Evolutionary conservation across 2,888 invertebrate genomes (phyloP), one percentile per base, ranked within the genome.

Genomic region (Ennomos fuscantarius): DNA sequence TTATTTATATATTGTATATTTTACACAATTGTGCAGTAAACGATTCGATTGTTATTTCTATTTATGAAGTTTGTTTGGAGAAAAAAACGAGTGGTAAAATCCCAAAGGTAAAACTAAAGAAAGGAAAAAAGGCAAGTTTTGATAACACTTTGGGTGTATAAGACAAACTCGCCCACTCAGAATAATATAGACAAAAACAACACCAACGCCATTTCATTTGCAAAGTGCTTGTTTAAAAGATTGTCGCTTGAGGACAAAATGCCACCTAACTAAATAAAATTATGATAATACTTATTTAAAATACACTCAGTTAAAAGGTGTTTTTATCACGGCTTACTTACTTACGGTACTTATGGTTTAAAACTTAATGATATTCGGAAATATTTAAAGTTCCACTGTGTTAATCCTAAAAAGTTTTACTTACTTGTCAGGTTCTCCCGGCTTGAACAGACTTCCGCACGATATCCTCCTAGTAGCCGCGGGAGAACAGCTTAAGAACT

Each of bases 401-500:
- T 15, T 36, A 36, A 31, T 0, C 2, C 8, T 2, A 31, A 51
- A 37, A 8, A 9, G 24, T 46, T 33, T 6, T 37, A 82, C 92
- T 93, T 83, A 94, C 94, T 93, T 94, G 62, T 93, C 90, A 13
- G 94, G 93, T 78, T 95, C 95, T 42, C 94, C 94, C 3, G 95
- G 94, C 80, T 96, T 97, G 75, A 97, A 94, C 66, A 97, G 95
- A 75, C 97, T 97, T 59, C 98, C 97, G 82, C 97, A 97, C 65
- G 98, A 98, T 79, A 98, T 98, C 68, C 98, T 93, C 63, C 98
- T 94, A 8, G 97, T 97, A 9, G 97, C 97, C 53, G 97, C 96
- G 5, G 97, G 96, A 1, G 97, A 96, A 74, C 95, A 95, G 66
- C 95, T 96, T 24, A 95, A 84, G 70, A 95, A 95, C 66, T 93